Base-by-base conservation (phyloP, 2,797 vertebrate genomes). In the Psittacula derbiana region DNA sequence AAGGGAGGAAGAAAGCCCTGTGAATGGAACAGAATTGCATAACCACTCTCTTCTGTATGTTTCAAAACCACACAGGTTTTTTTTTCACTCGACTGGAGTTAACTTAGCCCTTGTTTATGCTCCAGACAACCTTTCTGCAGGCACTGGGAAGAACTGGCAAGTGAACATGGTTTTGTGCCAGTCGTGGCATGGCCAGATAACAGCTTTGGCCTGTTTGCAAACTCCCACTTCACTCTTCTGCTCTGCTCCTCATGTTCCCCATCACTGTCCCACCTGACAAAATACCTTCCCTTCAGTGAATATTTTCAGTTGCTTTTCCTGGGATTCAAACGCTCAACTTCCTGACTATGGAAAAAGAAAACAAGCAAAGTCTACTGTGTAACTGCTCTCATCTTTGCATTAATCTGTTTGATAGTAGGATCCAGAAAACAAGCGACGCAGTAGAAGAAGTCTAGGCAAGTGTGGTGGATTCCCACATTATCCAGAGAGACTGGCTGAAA, bases 301-400 rank as follows among this genome's bases (percentile, higher is more conserved):
- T 24, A 10, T 30, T 69, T 83, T 47, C 40, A 52, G 36, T 33
- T 86, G 10, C 19, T 67, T 53, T 83, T 46, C 43, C 31, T 73
- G n/a, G 23, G 15, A 41, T n/a, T 65, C 58, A 47, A 86, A 90
- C 55, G 3, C 3, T 69, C 31, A 10, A 6, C 13, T 83, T 67
- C 75, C 18, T 47, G 28, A 28, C 11, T 24, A 6, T 36, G 28
- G 38, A 38, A 74, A 80, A 64, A 52, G 36, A 16, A 47, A 92
- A n/a, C 10, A 65, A 91, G 21, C 43, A 49, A 88, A 94, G 65
- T 92, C 93, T 90, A 81, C 40, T 62, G 61, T 74, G 21, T 75
- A 69, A 55, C 49, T 94, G 80, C 75, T 95, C 86, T 94, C 74
- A 74, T 58, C 47, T 91, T 92, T 88, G 92, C 89, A 75, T 92